Conservation (phyloP, 2,113 vertebrate genomes). For the Aythya baeri region DNA sequence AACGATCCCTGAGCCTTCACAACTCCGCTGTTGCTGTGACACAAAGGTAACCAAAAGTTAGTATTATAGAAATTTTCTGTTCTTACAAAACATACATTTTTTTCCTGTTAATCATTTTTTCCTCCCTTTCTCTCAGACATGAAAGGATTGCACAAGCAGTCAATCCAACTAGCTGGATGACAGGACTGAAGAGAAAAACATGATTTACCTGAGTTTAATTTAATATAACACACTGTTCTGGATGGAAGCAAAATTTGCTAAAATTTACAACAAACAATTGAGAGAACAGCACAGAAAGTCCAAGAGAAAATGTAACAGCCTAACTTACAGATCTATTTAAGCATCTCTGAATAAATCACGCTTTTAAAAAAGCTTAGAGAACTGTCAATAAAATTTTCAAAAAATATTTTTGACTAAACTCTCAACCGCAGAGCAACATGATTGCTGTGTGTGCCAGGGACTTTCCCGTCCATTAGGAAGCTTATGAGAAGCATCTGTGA, state of each 20-base stretch:
- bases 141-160: background rate
- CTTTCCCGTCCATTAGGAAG: too few relatives aligned
- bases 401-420: background rate
- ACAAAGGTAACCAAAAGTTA: background rate
- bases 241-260: background rate
- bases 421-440: background rate
- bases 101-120: background rate
- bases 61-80: background rate
- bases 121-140: background rate
- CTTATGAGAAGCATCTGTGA: background rate
- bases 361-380: background rate
- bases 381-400: background rate
- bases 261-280: background rate
- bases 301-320: background rate
- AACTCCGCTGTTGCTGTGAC: too few relatives aligned
- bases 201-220: background rate
- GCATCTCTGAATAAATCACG: background rate
- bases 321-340: background rate
- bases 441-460: background rate
- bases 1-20: rapidly evolving
- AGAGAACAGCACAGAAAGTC: background rate
- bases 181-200: background rate
- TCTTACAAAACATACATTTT: background rate
- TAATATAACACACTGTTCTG: background rate
- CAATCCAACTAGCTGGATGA: background rate